Evolutionary conservation across 2,113 vertebrate species (phyloP), one percentile per base, ranked within the genome.

Genomic region (Callaeas wilsoni): DNA sequence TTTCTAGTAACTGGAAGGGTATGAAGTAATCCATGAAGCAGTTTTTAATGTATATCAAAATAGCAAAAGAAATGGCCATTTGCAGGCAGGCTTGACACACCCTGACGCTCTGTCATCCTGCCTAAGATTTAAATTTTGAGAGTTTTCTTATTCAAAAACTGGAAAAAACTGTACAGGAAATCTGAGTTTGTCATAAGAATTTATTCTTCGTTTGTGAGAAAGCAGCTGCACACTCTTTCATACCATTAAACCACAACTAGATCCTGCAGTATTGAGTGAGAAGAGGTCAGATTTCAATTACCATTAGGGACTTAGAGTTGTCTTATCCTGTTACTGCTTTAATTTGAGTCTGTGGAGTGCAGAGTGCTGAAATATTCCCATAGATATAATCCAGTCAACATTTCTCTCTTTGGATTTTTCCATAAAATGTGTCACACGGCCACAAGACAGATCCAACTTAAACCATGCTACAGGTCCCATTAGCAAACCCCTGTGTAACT

Each of bases 321-420:
- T 49, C 20, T 64, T 9, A 32, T 39, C 9, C 6, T 63, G 37
- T 41, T 50, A 53, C 10, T 32, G 8, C 4, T 85, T 59, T 53
- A 60, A 49, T 63, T 70, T 84, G 22, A 16, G 0, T 69, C 22
- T 83, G 11, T 4, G 7, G 7, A 56, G 2, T 26, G 23, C 26
- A 82, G 26, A 77, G 39, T 49, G 13, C 1, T 60, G 59, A 10
- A 76, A 53, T 39, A 60, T 32, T 76, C 12, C n/a, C 0, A 0
- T 16, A 57, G 12, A 11, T 50, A 30, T 49, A 70, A 82, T 2
- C 6, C 32, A 39, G 10, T 44, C 22, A 84, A 32, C 8, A 30
- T 30, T 85, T 44, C 21, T 49, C 1, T 67, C 25, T 55, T 59
- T 14, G 15, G 3, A 3, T 63, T 33, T 65, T 78, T 71, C 65